Evolutionary conservation across 2,113 vertebrate species (phyloP).

Genomic region (Xiphophorus couchianus): DNA sequence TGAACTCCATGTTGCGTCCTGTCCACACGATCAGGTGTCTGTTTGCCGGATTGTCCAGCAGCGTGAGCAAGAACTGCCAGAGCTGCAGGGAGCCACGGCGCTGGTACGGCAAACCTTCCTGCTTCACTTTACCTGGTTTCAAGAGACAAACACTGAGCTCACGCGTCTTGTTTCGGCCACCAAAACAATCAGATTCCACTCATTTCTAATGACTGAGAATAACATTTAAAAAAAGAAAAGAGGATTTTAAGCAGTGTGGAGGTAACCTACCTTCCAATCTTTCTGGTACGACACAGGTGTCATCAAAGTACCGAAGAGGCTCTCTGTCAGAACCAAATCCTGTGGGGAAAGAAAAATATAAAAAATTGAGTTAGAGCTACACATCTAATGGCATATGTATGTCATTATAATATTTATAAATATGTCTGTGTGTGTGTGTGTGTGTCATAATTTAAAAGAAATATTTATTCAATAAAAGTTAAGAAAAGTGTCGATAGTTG

Average conservation of each 20-base stretch:
- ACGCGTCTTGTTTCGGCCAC: neutral
- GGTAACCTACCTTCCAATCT: conserved; percentile 83
- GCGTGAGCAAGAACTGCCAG: conserved; percentile 95
- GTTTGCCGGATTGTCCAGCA: conserved; percentile 91
- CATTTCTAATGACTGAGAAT: neutral
- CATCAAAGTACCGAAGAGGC: conserved; percentile 87
- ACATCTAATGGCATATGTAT: no score
- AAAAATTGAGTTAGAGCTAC: neutral
- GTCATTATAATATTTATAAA: no score
- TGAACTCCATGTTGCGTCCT: conserved; percentile 95
- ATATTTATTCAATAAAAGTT: no score
- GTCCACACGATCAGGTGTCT: conserved; percentile 95
- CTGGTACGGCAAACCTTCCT: conserved; percentile 92
- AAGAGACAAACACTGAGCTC: neutral
- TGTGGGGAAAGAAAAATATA: conserved; percentile 28
- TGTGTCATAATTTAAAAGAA: no score
- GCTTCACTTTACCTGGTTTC: conserved; percentile 87
- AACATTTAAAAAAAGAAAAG: neutral
- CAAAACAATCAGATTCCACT: neutral
- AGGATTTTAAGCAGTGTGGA: neutral
- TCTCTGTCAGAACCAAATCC: conserved; percentile 88
- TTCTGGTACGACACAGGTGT: conserved; percentile 91
- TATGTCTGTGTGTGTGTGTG: no score
- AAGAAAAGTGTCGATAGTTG: no score
- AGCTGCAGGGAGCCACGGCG: conserved; percentile 93